phyloP scores from a whole-genome alignment of 2,113 vertebrate genomes.

The Raja brachyura region DNA sequence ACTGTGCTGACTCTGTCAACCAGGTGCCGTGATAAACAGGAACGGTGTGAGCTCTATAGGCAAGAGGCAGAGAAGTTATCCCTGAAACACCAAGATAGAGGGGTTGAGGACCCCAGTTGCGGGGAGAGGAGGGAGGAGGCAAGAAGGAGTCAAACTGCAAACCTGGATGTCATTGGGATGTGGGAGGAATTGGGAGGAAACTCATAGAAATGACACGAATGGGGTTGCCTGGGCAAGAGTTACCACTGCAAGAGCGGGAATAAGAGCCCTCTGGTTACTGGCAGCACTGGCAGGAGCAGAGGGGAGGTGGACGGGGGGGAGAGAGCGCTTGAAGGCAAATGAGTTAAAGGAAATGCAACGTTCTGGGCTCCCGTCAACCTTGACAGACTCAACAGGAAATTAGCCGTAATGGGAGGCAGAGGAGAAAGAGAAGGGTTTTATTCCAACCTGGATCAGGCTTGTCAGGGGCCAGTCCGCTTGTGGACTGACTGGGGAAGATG shows the following conservation, averaged over 20 bases:
- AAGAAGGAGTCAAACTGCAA: background rate
- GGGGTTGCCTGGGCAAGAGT: background rate
- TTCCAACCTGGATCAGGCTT: slow-evolving; percentile 7
- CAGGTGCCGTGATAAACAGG: too few species aligned
- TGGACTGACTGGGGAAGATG: background rate
- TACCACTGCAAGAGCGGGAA: background rate
- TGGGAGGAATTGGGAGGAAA: background rate
- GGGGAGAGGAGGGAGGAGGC: background rate
- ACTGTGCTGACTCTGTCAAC: too few species aligned
- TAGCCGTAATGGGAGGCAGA: slow-evolving; percentile 5
- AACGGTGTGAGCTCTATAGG: too few species aligned
- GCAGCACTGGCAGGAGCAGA: too few species aligned
- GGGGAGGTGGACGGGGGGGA: background rate
- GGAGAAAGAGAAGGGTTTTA: slow-evolving; percentile 23
- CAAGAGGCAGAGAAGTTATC: background rate
- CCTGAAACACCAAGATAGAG: background rate
- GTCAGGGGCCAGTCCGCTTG: background rate
- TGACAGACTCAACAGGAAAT: slow-evolving; percentile 30
- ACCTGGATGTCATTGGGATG: too few species aligned
- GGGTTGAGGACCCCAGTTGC: background rate
- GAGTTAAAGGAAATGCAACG: background rate
- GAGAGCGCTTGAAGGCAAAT: background rate
- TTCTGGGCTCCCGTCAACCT: background rate
- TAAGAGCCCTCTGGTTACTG: background rate
- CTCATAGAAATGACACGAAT: background rate